Evolutionary conservation across 2,888 invertebrate genomes (phyloP).

Genomic region (Brassicogethes aeneus): DNA sequence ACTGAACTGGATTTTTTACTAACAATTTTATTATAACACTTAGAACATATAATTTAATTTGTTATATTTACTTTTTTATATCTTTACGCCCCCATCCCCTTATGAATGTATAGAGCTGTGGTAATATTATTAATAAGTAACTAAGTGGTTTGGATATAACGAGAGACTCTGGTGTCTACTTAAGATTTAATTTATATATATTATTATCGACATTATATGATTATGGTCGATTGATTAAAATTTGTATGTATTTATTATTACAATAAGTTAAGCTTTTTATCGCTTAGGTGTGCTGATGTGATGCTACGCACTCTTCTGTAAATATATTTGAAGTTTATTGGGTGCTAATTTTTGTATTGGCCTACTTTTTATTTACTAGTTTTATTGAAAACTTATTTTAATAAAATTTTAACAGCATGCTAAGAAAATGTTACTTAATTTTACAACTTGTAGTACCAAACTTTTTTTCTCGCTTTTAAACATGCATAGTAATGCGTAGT

Average conservation of each 20-base stretch:
- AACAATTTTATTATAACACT: slow-evolving; percentile 15
- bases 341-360: slow-evolving; percentile 33
- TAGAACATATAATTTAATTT: slow-evolving; percentile 13
- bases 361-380: slow-evolving; percentile 11
- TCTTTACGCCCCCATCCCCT: slow-evolving; percentile 24
- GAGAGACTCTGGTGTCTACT: slow-evolving; percentile 21
- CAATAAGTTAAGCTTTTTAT: slow-evolving; percentile 32
- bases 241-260: slow-evolving; percentile 27
- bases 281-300: slow-evolving; percentile 40
- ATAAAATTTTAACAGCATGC: not conserved
- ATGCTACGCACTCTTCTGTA: slow-evolving; percentile 36
- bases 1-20: slow-evolving; percentile 28
- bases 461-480: slow-evolving; percentile 12
- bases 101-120: slow-evolving; percentile 37
- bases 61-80: slow-evolving; percentile 33
- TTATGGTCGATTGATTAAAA: slow-evolving; percentile 10
- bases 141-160: slow-evolving; percentile 26
- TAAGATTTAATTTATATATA: slow-evolving; percentile 22
- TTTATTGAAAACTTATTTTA: not conserved
- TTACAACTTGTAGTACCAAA: slow-evolving; percentile 14
- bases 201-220: slow-evolving; percentile 11
- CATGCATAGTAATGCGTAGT: slow-evolving; percentile 11
- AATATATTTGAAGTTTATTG: slow-evolving; percentile 32
- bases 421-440: slow-evolving; percentile 10
- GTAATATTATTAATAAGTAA: slow-evolving; percentile 18